A percentile compares a stretch with the other conserved stretches of the same genome.
Conservation (phyloP, 2,888 invertebrate species). For the Nephrotoma flavescens region DNA sequence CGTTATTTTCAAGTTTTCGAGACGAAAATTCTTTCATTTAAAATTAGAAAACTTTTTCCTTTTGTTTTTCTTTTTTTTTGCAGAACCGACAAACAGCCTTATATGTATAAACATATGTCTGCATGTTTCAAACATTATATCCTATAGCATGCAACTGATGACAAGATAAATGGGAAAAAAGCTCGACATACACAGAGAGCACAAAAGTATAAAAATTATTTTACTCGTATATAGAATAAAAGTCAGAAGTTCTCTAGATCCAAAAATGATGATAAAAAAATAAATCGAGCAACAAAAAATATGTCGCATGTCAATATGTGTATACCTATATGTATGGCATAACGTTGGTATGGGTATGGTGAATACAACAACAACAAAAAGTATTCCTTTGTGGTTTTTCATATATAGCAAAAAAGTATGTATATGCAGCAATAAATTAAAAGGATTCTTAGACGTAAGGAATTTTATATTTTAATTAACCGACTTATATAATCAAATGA, state of each 20-base stretch:
- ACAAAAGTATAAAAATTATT: not conserved
- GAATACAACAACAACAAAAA: not conserved
- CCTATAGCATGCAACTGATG: not conserved
- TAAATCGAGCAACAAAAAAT: not conserved
- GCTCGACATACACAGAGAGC: not conserved
- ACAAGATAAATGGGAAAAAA: not conserved
- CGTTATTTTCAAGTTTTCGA: not conserved
- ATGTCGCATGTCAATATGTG: not conserved
- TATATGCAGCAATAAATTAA: not conserved
- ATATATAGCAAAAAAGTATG: not conserved
- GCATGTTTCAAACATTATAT: not conserved
- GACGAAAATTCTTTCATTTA: not conserved
- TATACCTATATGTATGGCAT: not conserved
- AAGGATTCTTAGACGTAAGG: not conserved
- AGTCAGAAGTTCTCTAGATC: not conserved
- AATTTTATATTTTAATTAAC: not conserved
- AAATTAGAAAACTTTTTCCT: not conserved
- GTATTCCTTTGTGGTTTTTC: not conserved
- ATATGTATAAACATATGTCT: not conserved
- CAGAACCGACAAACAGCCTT: not conserved
- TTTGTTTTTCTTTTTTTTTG: not conserved
- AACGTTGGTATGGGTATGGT: not conserved
- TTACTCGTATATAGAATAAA: not conserved
- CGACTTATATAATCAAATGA: not conserved
- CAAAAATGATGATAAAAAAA: not conserved